These are phyloP conservation scores for Homarus americanus DNA, from an alignment of 1,140 invertebrate genomes.

Conservation along the genomic window DNA sequence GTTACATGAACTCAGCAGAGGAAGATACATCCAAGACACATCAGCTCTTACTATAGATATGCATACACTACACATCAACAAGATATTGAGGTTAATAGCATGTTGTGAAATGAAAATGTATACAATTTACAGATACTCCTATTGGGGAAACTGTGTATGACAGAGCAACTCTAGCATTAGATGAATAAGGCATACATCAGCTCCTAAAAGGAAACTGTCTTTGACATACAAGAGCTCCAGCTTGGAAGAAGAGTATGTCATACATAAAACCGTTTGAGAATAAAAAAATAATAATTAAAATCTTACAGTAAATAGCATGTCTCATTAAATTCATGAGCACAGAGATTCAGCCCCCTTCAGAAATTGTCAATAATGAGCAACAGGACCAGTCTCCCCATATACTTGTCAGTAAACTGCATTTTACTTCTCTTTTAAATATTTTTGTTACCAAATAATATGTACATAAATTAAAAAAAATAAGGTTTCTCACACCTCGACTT, in stretches of 20 bases:
- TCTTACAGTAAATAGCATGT: slow-evolving; percentile 13
- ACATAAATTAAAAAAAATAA: slow-evolving; percentile 29
- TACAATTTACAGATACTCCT: slow-evolving; percentile 17
- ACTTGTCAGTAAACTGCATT: slow-evolving; percentile 37
- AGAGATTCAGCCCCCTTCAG: slow-evolving; percentile 52
- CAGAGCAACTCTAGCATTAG: slow-evolving; percentile 62
- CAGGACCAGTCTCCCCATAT: slow-evolving; percentile 18
- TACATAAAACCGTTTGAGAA: slow-evolving; percentile 25
- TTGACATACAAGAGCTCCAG: slow-evolving; percentile 47
- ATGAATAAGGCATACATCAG: slow-evolving; percentile 62
- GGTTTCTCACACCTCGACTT: slow-evolving; percentile 20
- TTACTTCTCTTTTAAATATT: slow-evolving; percentile 16
- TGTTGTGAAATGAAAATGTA: slow-evolving; percentile 15
- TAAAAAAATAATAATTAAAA: no score
- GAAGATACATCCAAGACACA: slow-evolving; percentile 9
- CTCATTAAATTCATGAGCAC: slow-evolving; percentile 30
- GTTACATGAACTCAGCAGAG: slow-evolving; percentile 24
- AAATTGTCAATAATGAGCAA: slow-evolving; percentile 35
- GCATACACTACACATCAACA: slow-evolving; percentile 6
- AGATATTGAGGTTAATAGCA: slow-evolving; percentile 2
- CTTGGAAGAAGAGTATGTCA: slow-evolving; percentile 39
- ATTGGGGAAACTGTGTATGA: slow-evolving; percentile 44
- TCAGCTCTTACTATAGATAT: not conserved
- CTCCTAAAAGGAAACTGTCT: slow-evolving; percentile 56
- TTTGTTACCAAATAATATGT: not conserved